Percentiles rank a stretch among this genome's conserved stretches.
These are phyloP conservation scores for Cheilosia scutellata DNA, from an alignment of 2,888 invertebrate species.

Conservation along the genomic window DNA sequence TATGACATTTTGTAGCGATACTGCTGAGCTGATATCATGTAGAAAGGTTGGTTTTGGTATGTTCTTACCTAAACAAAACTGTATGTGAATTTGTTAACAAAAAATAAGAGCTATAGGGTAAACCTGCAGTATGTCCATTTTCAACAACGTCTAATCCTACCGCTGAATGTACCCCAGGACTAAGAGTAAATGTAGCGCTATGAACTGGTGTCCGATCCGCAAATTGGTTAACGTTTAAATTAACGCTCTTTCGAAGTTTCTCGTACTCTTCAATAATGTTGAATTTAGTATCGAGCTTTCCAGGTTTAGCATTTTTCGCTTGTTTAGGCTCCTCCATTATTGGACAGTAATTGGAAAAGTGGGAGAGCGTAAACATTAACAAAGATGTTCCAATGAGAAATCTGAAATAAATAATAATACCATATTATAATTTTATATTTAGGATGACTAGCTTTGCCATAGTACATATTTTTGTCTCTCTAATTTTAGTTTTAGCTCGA, in stretches of 20 bases:
- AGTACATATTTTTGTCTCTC: too few species aligned
- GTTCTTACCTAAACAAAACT: slow-evolving; percentile 54
- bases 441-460: too few species aligned
- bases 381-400: slow-evolving; percentile 42
- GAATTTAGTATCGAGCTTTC: slow-evolving; percentile 8
- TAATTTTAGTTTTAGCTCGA: too few species aligned
- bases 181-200: slow-evolving; percentile 32
- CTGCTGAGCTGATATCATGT: slow-evolving; percentile 72
- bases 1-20: slow-evolving; percentile 77
- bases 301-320: slow-evolving; percentile 7
- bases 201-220: slow-evolving; percentile 42
- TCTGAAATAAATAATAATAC: slow-evolving; percentile 24
- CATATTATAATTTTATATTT: too few species aligned
- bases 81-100: not conserved
- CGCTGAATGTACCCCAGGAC: slow-evolving; percentile 5
- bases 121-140: slow-evolving; percentile 13
- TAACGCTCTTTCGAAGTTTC: slow-evolving; percentile 49
- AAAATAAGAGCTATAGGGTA: slow-evolving; percentile 10
- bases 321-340: slow-evolving; percentile 53
- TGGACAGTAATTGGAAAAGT: slow-evolving; percentile 60
- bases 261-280: slow-evolving; percentile 58
- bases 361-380: slow-evolving; percentile 41
- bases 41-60: slow-evolving; percentile 59
- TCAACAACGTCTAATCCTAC: slow-evolving; percentile 21
- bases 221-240: slow-evolving; percentile 50